A percentile compares a stretch with the other conserved stretches of the same genome.
These are phyloP conservation scores for Andrena hattorfiana DNA, from an alignment of 2,888 invertebrate species.

Conservation along the genomic window DNA sequence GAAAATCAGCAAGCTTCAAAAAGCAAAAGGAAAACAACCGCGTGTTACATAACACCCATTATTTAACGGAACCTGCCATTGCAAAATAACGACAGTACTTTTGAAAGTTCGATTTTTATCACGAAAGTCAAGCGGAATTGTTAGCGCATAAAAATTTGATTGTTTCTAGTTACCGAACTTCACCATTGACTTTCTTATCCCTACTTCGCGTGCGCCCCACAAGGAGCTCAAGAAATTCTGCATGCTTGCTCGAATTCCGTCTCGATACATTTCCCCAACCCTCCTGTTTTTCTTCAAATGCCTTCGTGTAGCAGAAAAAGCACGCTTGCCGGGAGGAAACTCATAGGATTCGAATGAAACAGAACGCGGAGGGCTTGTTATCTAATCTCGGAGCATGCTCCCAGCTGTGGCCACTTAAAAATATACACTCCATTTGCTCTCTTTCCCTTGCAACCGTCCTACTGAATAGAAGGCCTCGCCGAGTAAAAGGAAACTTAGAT, in stretches of 20 bases:
- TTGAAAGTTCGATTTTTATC: conserved; percentile 48
- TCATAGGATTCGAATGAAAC: conserved; percentile 37
- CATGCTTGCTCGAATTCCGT: background rate
- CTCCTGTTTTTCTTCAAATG: conserved; percentile 2
- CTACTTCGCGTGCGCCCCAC: background rate
- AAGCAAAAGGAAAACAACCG: too few species aligned
- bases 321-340: conserved; percentile 18
- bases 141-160: conserved; percentile 31
- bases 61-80: conserved; percentile 22
- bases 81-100: conserved; percentile 29
- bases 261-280: background rate
- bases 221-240: background rate
- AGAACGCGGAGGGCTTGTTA: conserved; percentile 59
- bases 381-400: conserved; percentile 66
- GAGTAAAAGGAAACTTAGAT: conserved; percentile 8
- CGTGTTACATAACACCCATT: conserved; percentile 5
- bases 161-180: conserved; percentile 16
- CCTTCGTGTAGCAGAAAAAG: background rate
- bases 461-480: background rate
- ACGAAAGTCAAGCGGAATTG: background rate
- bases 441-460: conserved; percentile 21
- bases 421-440: conserved; percentile 54
- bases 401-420: conserved; percentile 71
- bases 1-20: background rate
- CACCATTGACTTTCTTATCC: background rate